Evolutionary conservation across 2,113 vertebrate species (phyloP).

Genomic region (Chloebia gouldiae): DNA sequence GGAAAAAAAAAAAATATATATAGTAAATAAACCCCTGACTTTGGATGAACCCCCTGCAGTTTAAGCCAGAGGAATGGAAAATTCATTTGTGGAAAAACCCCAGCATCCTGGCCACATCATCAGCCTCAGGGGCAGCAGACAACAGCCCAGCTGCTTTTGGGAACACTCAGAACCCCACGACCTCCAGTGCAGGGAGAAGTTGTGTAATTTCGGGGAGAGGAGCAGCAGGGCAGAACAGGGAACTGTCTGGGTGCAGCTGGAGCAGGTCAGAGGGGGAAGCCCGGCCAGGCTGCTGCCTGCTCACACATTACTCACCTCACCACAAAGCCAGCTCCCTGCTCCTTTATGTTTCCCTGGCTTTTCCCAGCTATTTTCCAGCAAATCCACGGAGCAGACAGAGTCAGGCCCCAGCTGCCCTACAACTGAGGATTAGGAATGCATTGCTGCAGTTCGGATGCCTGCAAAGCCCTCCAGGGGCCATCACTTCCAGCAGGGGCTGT

Average conservation of each 20-base stretch:
- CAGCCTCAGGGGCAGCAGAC: background rate
- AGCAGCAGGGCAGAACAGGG: background rate
- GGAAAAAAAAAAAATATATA: background rate
- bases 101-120: background rate
- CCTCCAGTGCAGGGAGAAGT: background rate
- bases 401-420: background rate
- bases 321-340: background rate
- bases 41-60: background rate
- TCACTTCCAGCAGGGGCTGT: background rate
- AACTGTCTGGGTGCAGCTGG: background rate
- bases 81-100: background rate
- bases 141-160: background rate
- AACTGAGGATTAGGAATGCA: background rate
- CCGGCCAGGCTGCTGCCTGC: conserved; percentile 32
- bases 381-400: background rate
- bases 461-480: background rate
- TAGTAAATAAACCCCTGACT: background rate
- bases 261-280: conserved; percentile 16
- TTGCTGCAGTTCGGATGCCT: background rate
- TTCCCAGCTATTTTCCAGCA: background rate
- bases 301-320: conserved; percentile 18
- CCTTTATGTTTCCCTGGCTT: background rate
- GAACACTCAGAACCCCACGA: background rate
- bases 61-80: conserved; percentile 36
- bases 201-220: background rate